Evolutionary conservation across 92 coral and sea anemone genomes (phyloP), one percentile per base, ranked within the genome.

Genomic region (Plumapathes pennacea): DNA sequence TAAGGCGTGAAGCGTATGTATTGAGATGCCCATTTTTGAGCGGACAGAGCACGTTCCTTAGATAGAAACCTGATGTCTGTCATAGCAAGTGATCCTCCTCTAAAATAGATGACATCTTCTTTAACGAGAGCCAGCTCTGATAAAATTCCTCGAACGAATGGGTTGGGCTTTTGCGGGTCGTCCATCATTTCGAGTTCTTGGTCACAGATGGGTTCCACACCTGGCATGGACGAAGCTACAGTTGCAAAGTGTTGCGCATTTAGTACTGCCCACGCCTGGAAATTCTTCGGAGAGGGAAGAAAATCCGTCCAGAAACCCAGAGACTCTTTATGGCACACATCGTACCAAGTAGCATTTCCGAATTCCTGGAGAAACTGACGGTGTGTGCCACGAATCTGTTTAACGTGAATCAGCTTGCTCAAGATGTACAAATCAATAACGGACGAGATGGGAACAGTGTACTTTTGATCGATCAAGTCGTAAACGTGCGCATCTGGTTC

Each of bases 291-390:
- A 0, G 95, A 49, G 14, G 95, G 95, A 56, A 82, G 71, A 47
- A 82, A 86, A 37, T 86, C 95, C 2, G 82, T 73, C 95, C 95
- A 86, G 25, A 82, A 82, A 1, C 95, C 95, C 1, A 50, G 18
- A 7, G 73, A 43, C 55, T 66, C 78, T 34, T 73, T 70, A 25
- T 86, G 89, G 10, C 95, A 86, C 7, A 86, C 85, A 15, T 82
- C 70, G 36, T 76, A 52, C 69, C 80, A 38, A 9, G 85, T 37
- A 39, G 72, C 30, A 49, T 86, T 82, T 43, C 55, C 25, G 46
- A 57, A 27, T 24, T 60, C 43, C 19, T 50, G 44, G 2, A 86
- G 36, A 57, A 86, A 71, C 12, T 62, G 66, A 11, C 10, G 40
- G 55, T 69, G 61, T 15, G 95, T 51, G 14, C 56, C 47, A 1